A percentile compares a stretch with the other conserved stretches of the same genome.
Conservation (phyloP, 1,140 invertebrate genomes). For the Ostrea edulis region DNA sequence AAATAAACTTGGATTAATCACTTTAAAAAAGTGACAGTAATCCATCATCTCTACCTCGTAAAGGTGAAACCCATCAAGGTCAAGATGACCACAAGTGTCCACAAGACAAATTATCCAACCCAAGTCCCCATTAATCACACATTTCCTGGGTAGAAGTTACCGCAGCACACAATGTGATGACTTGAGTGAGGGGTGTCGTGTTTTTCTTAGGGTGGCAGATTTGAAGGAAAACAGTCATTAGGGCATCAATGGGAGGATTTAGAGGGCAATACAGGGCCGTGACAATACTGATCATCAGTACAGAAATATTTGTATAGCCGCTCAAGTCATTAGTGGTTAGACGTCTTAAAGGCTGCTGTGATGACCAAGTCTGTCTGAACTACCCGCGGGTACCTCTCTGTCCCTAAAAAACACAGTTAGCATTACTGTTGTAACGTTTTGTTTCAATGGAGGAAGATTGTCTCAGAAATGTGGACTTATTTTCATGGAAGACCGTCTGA, state of each 20-base stretch:
- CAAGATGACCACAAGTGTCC: conserved; percentile 36
- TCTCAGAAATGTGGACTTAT: too few relatives aligned
- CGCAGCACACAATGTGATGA: neutral
- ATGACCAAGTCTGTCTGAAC: neutral
- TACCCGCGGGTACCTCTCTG: neutral
- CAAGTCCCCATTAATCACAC: conserved; percentile 17
- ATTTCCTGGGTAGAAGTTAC: conserved; percentile 36
- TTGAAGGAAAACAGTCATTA: conserved; percentile 39
- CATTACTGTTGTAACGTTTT: too few relatives aligned
- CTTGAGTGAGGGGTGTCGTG: neutral
- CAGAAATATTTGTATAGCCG: conserved; percentile 21
- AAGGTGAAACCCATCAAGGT: neutral
- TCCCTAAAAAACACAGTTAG: neutral
- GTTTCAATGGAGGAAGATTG: too few relatives aligned
- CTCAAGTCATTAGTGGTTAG: conserved; percentile 18
- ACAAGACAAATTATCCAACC: conserved; percentile 16
- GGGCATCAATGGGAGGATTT: conserved; percentile 1
- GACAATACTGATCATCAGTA: conserved; percentile 18
- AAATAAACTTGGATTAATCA: neutral
- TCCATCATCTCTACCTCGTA: neutral
- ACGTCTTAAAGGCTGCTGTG: neutral
- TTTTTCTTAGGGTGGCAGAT: conserved; percentile 32
- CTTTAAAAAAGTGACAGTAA: conserved; percentile 21
- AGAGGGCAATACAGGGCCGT: conserved; percentile 8
- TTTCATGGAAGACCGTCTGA: too few relatives aligned